Evolutionary conservation across 1,140 invertebrate genomes (phyloP).

Genomic region (Calephelis nemesis): DNA sequence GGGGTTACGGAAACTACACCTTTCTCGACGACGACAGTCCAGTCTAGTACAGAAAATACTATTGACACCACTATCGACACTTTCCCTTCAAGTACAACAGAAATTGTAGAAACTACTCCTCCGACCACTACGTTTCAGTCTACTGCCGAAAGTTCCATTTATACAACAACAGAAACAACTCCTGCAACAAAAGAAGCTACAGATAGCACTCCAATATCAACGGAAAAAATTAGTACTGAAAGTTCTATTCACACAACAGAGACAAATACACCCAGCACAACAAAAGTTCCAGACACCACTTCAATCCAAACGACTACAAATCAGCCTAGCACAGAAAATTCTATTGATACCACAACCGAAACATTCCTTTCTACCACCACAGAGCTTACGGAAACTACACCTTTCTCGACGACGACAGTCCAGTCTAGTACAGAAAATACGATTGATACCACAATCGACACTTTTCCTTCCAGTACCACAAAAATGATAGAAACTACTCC

Average conservation of each 20-base stretch:
- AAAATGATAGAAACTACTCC: slow-evolving; percentile 13
- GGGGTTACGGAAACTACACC: background rate
- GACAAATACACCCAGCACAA: too few species aligned
- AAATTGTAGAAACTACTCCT: slow-evolving; percentile 12
- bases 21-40: background rate
- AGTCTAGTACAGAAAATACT: background rate
- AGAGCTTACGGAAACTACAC: background rate
- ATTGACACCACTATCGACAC: background rate
- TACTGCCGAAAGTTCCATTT: slow-evolving; percentile 4
- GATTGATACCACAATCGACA: background rate
- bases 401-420: background rate
- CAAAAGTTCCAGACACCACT: too few species aligned
- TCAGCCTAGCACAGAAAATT: background rate
- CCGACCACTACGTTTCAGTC: slow-evolving; percentile 13
- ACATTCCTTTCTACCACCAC: too few species aligned
- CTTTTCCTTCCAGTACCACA: too few species aligned
- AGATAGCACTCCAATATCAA: too few species aligned
- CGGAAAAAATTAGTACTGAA: too few species aligned
- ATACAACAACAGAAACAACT: background rate
- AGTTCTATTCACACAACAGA: too few species aligned
- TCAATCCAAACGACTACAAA: background rate
- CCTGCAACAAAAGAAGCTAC: too few species aligned
- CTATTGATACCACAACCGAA: background rate
- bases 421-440: background rate
- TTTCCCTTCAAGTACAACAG: too few species aligned